Conservation (phyloP, 2,113 vertebrate genomes). For the Phainopepla nitens region DNA sequence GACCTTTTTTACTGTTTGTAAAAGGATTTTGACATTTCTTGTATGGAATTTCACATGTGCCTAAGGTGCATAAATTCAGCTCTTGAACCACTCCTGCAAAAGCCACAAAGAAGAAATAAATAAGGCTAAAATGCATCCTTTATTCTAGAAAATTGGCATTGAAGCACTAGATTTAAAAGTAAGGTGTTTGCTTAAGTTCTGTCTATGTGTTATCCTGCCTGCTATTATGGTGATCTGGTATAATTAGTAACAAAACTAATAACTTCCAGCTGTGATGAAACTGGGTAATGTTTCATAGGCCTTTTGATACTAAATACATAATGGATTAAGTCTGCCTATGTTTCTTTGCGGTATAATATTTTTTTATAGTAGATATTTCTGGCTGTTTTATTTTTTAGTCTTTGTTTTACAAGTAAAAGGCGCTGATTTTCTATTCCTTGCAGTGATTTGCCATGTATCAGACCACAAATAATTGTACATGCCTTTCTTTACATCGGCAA, state of each 20-base stretch:
- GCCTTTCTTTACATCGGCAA: background rate
- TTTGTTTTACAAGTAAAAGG: background rate
- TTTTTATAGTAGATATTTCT: background rate
- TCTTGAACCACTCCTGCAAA: background rate
- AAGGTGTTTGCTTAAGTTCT: rapidly evolving
- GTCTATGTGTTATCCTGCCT: background rate
- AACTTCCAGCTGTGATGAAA: background rate
- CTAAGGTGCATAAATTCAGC: background rate
- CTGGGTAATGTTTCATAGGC: background rate
- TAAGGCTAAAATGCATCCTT: background rate
- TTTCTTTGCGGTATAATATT: background rate
- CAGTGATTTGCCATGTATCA: background rate
- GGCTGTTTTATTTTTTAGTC: background rate
- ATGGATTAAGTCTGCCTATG: background rate
- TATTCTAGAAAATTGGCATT: background rate
- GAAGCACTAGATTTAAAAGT: background rate
- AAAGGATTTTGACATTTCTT: background rate
- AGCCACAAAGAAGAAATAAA: background rate
- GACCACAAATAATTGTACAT: background rate
- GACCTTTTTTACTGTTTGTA: background rate
- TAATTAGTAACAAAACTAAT: background rate
- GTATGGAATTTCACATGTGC: background rate
- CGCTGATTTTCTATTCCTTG: background rate
- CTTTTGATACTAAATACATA: background rate
- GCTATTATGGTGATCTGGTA: background rate